Evolutionary conservation across 2,797 vertebrate species (phyloP).

Genomic region (Champsocephalus esox): DNA sequence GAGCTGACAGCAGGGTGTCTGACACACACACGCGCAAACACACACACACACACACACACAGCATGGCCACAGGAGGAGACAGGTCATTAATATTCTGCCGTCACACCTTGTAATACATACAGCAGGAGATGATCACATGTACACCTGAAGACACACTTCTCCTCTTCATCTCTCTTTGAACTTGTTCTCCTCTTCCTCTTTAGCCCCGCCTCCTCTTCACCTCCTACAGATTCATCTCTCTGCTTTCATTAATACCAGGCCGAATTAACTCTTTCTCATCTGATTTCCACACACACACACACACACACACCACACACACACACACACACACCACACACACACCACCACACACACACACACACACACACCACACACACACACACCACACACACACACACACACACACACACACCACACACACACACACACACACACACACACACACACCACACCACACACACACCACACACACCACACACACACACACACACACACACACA

Average conservation of each 20-base stretch:
- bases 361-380: background rate
- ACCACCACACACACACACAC: background rate
- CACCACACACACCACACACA: too few relatives aligned
- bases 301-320: background rate
- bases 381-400: too few relatives aligned
- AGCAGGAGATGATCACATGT: slow-evolving; percentile 12
- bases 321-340: background rate
- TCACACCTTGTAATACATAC: slow-evolving; percentile 26
- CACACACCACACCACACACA: too few relatives aligned
- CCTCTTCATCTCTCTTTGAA: slow-evolving; percentile 26
- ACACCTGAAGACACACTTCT: background rate
- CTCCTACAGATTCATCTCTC: slow-evolving; percentile 44
- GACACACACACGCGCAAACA: slow-evolving; percentile 51
- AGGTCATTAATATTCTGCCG: slow-evolving; percentile 41
- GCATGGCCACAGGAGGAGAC: slow-evolving; percentile 31
- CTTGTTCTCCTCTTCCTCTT: slow-evolving; percentile 12
- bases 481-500: too few relatives aligned
- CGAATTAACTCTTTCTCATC: too few relatives aligned
- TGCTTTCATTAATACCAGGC: slow-evolving; percentile 50
- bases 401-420: too few relatives aligned
- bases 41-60: slow-evolving; percentile 11
- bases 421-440: too few relatives aligned
- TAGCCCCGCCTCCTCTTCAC: slow-evolving; percentile 22
- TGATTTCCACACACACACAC: background rate
- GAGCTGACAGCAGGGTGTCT: slow-evolving; percentile 94